A percentile compares a stretch with the other conserved stretches of the same genome.
Conservation (phyloP, 2,113 vertebrate species). For the Vidua chalybeata region DNA sequence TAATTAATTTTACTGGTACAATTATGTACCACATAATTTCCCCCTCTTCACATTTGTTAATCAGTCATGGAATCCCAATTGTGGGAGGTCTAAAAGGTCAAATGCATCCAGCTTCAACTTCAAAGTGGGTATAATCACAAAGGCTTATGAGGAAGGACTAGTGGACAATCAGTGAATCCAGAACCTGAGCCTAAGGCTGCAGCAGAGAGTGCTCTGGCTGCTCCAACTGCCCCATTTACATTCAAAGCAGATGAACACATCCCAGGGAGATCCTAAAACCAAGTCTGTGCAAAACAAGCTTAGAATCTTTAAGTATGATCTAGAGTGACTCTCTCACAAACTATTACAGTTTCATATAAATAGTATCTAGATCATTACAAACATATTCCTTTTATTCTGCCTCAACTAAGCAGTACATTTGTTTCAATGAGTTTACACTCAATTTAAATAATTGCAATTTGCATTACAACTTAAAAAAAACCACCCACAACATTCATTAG, state of each 20-base stretch:
- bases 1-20: neutral
- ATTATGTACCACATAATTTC: neutral
- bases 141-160: neutral
- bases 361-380: neutral
- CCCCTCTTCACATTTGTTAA: neutral
- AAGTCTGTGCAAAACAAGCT: neutral
- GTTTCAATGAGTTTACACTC: neutral
- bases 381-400: neutral
- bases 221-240: neutral
- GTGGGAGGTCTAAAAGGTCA: constrained; percentile 26
- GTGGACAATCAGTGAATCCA: neutral
- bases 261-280: neutral
- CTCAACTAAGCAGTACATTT: neutral
- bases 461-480: neutral
- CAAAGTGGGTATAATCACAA: neutral
- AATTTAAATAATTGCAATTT: neutral
- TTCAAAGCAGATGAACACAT: neutral
- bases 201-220: neutral
- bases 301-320: neutral
- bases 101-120: neutral
- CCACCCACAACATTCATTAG: neutral
- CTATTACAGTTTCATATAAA: neutral
- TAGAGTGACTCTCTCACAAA: neutral
- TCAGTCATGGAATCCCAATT: constrained; percentile 1
- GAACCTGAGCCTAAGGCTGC: neutral